Percentiles rank a stretch among this genome's conserved stretches.
These are phyloP conservation scores for Sebastes vulpes DNA, from an alignment of 2,797 vertebrate species.

Conservation along the genomic window DNA sequence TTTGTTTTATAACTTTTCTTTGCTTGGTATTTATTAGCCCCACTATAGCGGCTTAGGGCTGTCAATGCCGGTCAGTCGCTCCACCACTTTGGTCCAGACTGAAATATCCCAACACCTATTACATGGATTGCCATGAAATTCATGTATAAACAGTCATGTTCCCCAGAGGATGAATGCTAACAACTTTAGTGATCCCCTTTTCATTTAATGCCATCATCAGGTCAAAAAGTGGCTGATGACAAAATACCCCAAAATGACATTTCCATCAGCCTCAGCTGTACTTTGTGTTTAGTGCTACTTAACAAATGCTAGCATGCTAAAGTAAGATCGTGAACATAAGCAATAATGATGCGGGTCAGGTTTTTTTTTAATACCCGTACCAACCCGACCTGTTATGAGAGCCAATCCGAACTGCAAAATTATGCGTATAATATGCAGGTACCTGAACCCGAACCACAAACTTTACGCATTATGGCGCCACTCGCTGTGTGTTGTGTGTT, in stretches of 20 bases:
- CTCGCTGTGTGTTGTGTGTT: too few relatives aligned
- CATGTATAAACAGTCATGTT: background rate
- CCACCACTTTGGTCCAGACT: background rate
- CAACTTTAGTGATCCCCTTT: background rate
- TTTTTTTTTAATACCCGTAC: too few relatives aligned
- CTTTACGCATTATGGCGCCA: too few relatives aligned
- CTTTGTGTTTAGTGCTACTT: background rate
- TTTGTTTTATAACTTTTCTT: background rate
- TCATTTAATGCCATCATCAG: background rate
- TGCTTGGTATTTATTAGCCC: background rate
- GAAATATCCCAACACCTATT: background rate
- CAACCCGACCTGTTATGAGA: too few relatives aligned
- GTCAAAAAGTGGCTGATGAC: background rate
- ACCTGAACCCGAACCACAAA: too few relatives aligned
- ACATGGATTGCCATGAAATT: background rate
- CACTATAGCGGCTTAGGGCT: background rate
- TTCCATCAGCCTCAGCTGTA: background rate
- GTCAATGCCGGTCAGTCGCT: background rate
- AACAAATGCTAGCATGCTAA: too few relatives aligned
- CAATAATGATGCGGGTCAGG: too few relatives aligned
- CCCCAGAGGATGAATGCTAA: background rate
- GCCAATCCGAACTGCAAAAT: too few relatives aligned
- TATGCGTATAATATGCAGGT: too few relatives aligned
- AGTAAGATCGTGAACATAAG: background rate
- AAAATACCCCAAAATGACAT: background rate